Base-by-base conservation (phyloP, 2,888 invertebrate species). In the Colletes collaris region DNA sequence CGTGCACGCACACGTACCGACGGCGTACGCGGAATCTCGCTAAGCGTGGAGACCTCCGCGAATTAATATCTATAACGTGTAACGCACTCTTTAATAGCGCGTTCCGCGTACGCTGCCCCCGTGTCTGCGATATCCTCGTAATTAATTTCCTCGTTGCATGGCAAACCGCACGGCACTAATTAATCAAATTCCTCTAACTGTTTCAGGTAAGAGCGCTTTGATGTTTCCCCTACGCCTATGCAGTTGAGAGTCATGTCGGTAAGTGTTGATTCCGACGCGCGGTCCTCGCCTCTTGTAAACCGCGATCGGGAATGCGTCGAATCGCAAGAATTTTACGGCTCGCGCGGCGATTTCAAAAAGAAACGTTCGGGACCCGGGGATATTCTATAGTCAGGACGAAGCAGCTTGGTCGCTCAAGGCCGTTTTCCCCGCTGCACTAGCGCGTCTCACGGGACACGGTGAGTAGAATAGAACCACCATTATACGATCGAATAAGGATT, bases 161-260 rank as follows among this genome's bases (percentile, higher is more conserved):
- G 76, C 82, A 59, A 76, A 74, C 79, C 63, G 50, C 50, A 19
- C 63, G 56, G 52, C 67, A n/a, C 69, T 84, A 84, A 76, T 86
- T 81, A 81, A 87, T 81, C 65, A 69, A 77, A 77, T 80, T 76
- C 49, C 73, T 68, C 83, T 80, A 81, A 83, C 53, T 90, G 88
- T 91, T 90, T 8, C 90, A 90, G 91, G 91, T 91, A 90, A 91
- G 91, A 83, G 58, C 75, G 84, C 81, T 81, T 80, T 76, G 80
- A 78, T 76, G 82, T 68, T 71, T 76, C 72, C 72, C 44, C 69
- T 70, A 35, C 59, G 58, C 63, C 50, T 8, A n/a, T 50, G 56
- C 58, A 65, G 72, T 66, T 64, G 65, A 68, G 13, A 58, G 19
- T 37, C 68, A 13, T 60, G 74, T 55, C 65, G 82, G 82, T 82